A percentile compares a stretch with the other conserved stretches of the same genome.
Evolutionary conservation across 2,797 vertebrate species (phyloP).

Genomic region (Chrosomus eos): DNA sequence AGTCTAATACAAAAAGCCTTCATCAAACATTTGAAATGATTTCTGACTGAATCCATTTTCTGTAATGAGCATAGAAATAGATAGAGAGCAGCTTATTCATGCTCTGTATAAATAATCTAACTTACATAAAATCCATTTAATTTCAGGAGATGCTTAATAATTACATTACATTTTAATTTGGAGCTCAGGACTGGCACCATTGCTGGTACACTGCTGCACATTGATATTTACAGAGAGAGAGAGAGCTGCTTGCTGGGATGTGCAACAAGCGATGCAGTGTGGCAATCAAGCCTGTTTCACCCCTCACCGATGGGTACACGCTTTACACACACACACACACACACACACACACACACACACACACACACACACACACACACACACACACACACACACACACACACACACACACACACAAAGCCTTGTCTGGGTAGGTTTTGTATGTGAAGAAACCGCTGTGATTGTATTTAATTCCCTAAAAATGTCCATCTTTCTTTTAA

Average conservation of each 20-base stretch:
- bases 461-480: slow-evolving; percentile 73
- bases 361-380: slow-evolving; percentile 65
- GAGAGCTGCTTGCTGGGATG: slow-evolving; percentile 19
- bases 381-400: slow-evolving; percentile 65
- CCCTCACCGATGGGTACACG: slow-evolving; percentile 21
- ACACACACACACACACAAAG: slow-evolving; percentile 78
- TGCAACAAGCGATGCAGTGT: neutral
- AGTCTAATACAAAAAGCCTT: slow-evolving; percentile 72
- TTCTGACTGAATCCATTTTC: slow-evolving; percentile 66
- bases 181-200: slow-evolving; percentile 18
- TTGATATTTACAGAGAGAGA: slow-evolving; percentile 54
- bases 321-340: slow-evolving; percentile 51
- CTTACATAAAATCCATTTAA: slow-evolving; percentile 56
- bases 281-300: slow-evolving; percentile 55
- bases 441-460: slow-evolving; percentile 44
- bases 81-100: slow-evolving; percentile 50
- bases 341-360: slow-evolving; percentile 65
- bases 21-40: slow-evolving; percentile 64
- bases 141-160: slow-evolving; percentile 54
- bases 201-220: slow-evolving; percentile 37
- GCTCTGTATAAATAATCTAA: slow-evolving; percentile 62
- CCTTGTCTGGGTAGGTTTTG: slow-evolving; percentile 88
- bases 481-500: slow-evolving; percentile 68
- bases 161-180: slow-evolving; percentile 51
- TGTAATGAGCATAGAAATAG: slow-evolving; percentile 44